phyloP scores from a whole-genome alignment of 2,113 vertebrate genomes.

The Ciconia stormi region DNA sequence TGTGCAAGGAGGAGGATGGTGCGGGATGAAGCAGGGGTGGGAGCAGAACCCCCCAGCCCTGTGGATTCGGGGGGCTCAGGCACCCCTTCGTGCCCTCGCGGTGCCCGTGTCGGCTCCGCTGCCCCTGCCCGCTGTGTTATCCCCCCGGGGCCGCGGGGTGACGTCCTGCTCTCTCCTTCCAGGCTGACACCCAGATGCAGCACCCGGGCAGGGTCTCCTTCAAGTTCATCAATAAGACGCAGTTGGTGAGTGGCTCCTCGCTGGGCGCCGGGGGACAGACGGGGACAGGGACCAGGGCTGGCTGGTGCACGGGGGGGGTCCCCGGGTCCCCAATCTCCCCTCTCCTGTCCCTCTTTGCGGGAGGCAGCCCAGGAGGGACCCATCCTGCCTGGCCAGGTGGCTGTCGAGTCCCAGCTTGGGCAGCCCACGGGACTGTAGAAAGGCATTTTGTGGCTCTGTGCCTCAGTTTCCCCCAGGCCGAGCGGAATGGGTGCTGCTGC shows the following conservation, averaged over 20 bases:
- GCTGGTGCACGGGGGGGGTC: not conserved
- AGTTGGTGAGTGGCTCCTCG: conserved; percentile 69
- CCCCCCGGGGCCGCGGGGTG: not conserved
- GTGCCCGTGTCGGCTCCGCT: accelerated
- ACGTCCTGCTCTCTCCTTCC: conserved; percentile 15
- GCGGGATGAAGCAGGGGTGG: not conserved
- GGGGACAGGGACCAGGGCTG: not conserved
- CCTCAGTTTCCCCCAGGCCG: not conserved
- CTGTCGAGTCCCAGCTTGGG: not conserved
- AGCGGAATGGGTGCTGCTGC: not conserved
- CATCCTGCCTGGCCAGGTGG: not conserved
- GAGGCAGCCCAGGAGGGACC: not conserved
- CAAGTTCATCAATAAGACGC: conserved; percentile 61
- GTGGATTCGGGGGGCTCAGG: not conserved
- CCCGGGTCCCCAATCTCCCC: accelerated
- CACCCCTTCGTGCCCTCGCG: not conserved
- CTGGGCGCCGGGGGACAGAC: not conserved
- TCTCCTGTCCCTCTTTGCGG: accelerated
- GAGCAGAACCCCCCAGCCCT: not conserved
- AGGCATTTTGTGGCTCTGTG: not conserved
- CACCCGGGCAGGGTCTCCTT: conserved; percentile 66
- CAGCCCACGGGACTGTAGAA: not conserved
- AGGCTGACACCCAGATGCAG: conserved; percentile 81
- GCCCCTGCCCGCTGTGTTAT: not conserved
- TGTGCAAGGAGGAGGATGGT: not conserved